Base-by-base conservation (phyloP, 2,113 vertebrate species). In the Cottus gobio region DNA sequence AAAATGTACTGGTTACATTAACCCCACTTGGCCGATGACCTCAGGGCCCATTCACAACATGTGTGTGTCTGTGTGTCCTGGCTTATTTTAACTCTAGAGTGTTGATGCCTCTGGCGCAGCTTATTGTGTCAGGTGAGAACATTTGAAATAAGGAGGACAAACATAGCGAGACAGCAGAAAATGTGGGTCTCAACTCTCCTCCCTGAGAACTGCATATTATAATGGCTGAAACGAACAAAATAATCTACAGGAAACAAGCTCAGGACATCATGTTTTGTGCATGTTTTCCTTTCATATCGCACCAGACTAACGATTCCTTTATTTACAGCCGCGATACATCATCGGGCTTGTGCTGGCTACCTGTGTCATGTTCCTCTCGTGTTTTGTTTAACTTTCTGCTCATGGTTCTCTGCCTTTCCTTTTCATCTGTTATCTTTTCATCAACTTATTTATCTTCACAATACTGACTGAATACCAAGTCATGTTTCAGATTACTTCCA, bases 51-150 rank as follows among this genome's bases (percentile, higher is more conserved):
- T 50, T 56, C 54, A 26, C n/a, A 4, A 56, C 52, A 54, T 58
- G 57, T 58, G 57, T 61, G 58, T 61, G 68, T 37, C 46, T 36
- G 46, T 54, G 46, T 61, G 31, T 22, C 18, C 31, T 44, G 48
- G 24, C 77, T 81, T 70, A 39, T 58, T 63, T 75, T 31, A 71
- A 79, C 39, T 67, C 31, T 66, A 30, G 50, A 71, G 54, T 30
- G 28, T 70, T 82, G 63, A 28, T 52, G 69, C 46, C 11, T 46
- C 77, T 75, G 46, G 52, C 28, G 24, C 1, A 13, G n/a, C 68
- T 79, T 39, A 30, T 44, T 62, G 60, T 34, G 67, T 79, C 48
- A 75, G 60, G 20, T 79, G 71, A 64, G 26, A 48, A n/a, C 61
- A 52, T 61, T 71, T 61, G 26, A 84, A 75, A 69, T 42, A 42